Base-by-base conservation (phyloP, 2,797 vertebrate species). In the Acrossocheilus fasciatus region DNA sequence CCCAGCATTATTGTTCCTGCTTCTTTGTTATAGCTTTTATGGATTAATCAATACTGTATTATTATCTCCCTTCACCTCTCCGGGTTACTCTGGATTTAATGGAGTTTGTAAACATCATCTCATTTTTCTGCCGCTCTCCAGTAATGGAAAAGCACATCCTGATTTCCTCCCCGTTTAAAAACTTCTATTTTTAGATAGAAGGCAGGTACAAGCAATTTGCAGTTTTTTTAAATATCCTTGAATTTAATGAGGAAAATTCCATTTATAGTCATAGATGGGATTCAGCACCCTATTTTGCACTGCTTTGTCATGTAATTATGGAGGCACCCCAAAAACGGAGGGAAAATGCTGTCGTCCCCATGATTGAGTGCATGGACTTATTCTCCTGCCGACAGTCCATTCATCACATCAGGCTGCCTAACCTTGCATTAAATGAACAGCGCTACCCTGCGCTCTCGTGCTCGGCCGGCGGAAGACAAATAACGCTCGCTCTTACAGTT, bases 351-450 rank as follows among this genome's bases (percentile, higher is more conserved):
- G 88, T 93, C 92, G 69, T 87, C 91, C 91, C 92, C 88, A 66
- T 96, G 96, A 97, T 96, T 92, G 94, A 97, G 93, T 94, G 92
- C 90, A 87, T 92, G 96, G 95, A 95, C 96, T 96, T 96, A 96
- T 96, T 95, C 96, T 93, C 90, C 87, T 70, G 84, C 92, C 96
- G 96, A 96, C 95, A 96, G 93, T 97, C 95, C 96, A 97, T 98
- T 95, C 95, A 95, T 97, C 96, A 96, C 96, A 96, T 93, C 94
- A 95, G 93, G 88, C 95, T 96, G 94, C 96, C 96, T 97, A 97
- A 96, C 95, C 95, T 97, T 97, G 96, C 96, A 97, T 96, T 96
- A 97, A 97, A 97, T 97, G 96, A 97, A 97, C 95, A 96, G 94
- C 95, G 95, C 94, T 95, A 93, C 95, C 94, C 92, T 91, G 95